Evolutionary conservation across 2,888 invertebrate species (phyloP).

Genomic region (Agrochola litura): DNA sequence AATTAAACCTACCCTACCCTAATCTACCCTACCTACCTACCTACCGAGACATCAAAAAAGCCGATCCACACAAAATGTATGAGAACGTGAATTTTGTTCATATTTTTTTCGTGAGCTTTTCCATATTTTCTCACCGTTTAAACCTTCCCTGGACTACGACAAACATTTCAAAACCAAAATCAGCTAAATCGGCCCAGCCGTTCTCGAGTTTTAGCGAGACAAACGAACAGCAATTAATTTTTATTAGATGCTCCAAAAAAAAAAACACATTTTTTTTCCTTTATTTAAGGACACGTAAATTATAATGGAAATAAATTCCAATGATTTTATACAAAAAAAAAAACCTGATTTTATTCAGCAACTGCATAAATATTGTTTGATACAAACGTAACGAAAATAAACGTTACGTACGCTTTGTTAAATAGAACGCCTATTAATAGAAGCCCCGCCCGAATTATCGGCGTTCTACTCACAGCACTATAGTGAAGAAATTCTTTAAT

Average conservation of each 20-base stretch:
- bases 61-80: no score
- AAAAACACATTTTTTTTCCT: not conserved
- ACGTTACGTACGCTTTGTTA: constrained; percentile 55
- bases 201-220: no score
- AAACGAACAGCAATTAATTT: no score
- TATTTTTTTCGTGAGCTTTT: no score
- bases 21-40: no score
- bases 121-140: no score
- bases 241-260: not conserved
- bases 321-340: not conserved
- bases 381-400: constrained; percentile 52
- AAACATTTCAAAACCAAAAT: no score
- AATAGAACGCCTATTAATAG: constrained; percentile 62
- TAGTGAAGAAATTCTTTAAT: constrained; percentile 7
- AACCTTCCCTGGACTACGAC: no score
- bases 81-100: no score
- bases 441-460: constrained; percentile 33
- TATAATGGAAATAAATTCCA: not conserved
- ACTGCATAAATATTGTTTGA: constrained; percentile 8
- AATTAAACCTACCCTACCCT: no score
- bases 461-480: constrained; percentile 1
- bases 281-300: not conserved
- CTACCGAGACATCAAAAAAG: no score
- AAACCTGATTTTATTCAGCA: not conserved
- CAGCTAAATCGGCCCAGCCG: no score